Evolutionary conservation across 2,888 invertebrate species (phyloP).

Genomic region (Phania funesta): DNA sequence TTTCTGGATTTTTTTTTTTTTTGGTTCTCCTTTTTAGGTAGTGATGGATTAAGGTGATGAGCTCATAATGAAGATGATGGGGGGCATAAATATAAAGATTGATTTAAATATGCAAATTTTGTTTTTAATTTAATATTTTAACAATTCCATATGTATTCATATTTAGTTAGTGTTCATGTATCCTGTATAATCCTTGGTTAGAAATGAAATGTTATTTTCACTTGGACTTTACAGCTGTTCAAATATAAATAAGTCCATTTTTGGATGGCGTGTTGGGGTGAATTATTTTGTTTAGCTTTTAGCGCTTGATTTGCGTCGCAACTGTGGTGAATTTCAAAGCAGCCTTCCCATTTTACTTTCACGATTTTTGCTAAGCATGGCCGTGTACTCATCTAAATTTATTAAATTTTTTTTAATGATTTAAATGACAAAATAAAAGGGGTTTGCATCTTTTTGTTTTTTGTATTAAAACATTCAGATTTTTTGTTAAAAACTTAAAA

Average conservation of each 20-base stretch:
- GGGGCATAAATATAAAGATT: not conserved
- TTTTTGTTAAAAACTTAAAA: not conserved
- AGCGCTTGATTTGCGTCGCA: conserved; percentile 50
- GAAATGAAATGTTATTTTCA: conserved; percentile 13
- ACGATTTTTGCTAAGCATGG: conserved; percentile 80
- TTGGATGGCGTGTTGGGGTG: conserved; percentile 35
- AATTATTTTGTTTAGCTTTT: conserved; percentile 27
- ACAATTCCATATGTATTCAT: not conserved
- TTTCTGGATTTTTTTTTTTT: not conserved
- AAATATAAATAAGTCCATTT: not conserved
- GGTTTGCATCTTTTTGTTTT: not conserved
- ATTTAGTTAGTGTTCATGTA: not conserved
- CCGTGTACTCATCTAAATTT: conserved; percentile 80
- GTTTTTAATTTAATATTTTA: not conserved
- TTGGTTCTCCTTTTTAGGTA: not conserved
- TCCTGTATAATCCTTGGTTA: conserved; percentile 52
- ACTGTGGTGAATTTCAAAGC: conserved; percentile 75
- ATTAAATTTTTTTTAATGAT: conserved; percentile 8
- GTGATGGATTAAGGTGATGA: not conserved
- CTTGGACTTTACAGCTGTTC: not conserved
- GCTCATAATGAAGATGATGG: conserved; percentile 9
- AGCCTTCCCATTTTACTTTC: conserved; percentile 81
- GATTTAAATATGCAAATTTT: not conserved
- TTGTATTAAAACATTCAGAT: not conserved
- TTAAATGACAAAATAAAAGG: conserved; percentile 11